Evolutionary conservation across 2,113 vertebrate species (phyloP), one percentile per base, ranked within the genome.

Genomic region (Anhinga rufa): DNA sequence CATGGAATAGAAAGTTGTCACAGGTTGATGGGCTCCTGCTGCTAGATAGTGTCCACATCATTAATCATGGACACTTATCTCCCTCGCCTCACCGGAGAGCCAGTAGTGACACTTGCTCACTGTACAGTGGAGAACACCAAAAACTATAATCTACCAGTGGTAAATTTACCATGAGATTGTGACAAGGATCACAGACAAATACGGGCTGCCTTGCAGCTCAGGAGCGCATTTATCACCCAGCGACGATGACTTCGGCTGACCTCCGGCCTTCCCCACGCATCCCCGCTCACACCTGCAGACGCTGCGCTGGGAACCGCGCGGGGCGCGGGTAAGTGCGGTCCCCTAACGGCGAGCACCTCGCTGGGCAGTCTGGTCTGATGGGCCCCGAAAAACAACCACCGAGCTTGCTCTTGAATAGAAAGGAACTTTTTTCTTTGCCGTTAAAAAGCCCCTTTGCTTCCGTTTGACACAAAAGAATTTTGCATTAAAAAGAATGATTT

Each of bases 1-100:
- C 95, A 91, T 90, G 79, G 88, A 96, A 95, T 48, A 93, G 95
- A 71, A 93, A 93, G 92, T 94, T 97, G 96, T 97, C 95, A 96
- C 90, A 96, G 90, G 93, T 88, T 96, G 96, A 90, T 92, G 71
- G 86, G 87, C 90, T 90, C 96, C 95, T 95, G 93, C 92, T 97
- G 97, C 94, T 89, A 95, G 90, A 94, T 91, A 94, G 88, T 80
- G 85, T 65, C 92, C 92, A 97, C 89, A 92, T 95, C 92, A 95
- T 97, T 97, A 95, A 96, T 96, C 93, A 95, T 36, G 88, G 75
- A 70, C 83, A 85, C 74, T 97, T 91, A 92, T 82, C 93, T 96
- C 77, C 88, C 85, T 68, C 9, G 49, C 82, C 86, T 95, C 88
- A 77, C 66, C 69, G 82, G 83, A 87, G 49, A 88, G 76, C 66